Conservation (phyloP, 2,113 vertebrate genomes). For the Stigmatopora nigra region DNA sequence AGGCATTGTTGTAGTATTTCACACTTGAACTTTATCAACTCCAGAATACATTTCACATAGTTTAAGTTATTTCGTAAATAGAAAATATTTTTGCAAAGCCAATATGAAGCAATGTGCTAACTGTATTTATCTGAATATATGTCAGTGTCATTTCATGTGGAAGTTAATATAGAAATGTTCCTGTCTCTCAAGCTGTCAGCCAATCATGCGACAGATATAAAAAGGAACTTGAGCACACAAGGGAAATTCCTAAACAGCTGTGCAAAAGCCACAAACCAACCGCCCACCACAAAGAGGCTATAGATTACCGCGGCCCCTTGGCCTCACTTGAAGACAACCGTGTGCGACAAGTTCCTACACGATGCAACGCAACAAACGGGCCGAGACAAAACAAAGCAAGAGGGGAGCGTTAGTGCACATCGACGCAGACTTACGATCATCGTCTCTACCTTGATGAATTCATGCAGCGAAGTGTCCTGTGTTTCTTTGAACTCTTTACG, state of each 20-base stretch:
- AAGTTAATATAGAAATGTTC: slow-evolving; percentile 58
- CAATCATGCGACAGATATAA: slow-evolving; percentile 53
- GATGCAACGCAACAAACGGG: slow-evolving; percentile 20
- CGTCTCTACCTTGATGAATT: slow-evolving; percentile 87
- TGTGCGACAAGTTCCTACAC: slow-evolving; percentile 39
- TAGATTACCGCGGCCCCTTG: slow-evolving; percentile 42
- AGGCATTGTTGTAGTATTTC: neutral
- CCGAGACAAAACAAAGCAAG: slow-evolving; percentile 14
- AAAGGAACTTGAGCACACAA: slow-evolving; percentile 66
- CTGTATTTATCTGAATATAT: slow-evolving; percentile 26
- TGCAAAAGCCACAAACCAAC: slow-evolving; percentile 48
- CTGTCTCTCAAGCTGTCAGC: slow-evolving; percentile 50
- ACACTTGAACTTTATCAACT: neutral
- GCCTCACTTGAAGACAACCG: slow-evolving; percentile 45
- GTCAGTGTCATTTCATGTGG: slow-evolving; percentile 55
- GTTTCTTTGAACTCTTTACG: slow-evolving; percentile 86
- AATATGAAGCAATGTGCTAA: slow-evolving; percentile 27
- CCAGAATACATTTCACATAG: slow-evolving; percentile 13
- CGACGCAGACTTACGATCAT: slow-evolving; percentile 64
- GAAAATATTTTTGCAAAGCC: slow-evolving; percentile 33
- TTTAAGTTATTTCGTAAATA: slow-evolving; percentile 25
- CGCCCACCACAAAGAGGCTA: slow-evolving; percentile 60
- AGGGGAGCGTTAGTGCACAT: slow-evolving; percentile 36
- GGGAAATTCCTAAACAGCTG: slow-evolving; percentile 80
- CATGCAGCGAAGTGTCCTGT: slow-evolving; percentile 82